These are phyloP conservation scores for Sarcophaga bullata DNA, from an alignment of 1,140 invertebrate species.

Conservation along the genomic window DNA sequence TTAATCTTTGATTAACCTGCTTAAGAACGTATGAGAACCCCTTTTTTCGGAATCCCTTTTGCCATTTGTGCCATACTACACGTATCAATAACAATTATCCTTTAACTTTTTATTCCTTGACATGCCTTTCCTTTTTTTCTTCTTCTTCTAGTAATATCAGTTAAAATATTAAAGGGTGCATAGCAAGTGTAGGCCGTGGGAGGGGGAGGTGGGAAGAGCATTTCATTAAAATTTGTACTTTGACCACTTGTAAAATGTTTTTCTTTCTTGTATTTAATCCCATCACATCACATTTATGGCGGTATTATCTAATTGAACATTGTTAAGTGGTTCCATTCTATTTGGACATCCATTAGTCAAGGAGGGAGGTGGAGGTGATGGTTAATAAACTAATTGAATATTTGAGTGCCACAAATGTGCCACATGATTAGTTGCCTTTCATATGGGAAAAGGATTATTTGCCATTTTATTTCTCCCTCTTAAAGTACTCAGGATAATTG, in stretches of 20 bases:
- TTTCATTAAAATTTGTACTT: constrained; percentile 50
- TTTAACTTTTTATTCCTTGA: neutral
- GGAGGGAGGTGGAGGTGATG: constrained; percentile 9
- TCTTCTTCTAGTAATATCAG: too few relatives aligned
- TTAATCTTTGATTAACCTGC: constrained; percentile 36
- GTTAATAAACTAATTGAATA: constrained; percentile 35
- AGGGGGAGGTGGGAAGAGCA: neutral
- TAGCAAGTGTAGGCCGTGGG: too few relatives aligned
- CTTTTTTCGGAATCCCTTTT: too few relatives aligned
- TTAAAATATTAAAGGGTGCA: too few relatives aligned
- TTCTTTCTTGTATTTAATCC: constrained; percentile 61
- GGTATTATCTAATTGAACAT: constrained; percentile 23
- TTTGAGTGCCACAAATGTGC: constrained; percentile 7
- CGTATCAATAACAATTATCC: constrained; percentile 35
- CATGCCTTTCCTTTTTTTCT: too few relatives aligned
- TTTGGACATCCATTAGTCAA: neutral
- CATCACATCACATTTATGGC: constrained; percentile 34
- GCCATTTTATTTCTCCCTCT: neutral
- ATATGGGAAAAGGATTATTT: neutral
- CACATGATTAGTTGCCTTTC: neutral
- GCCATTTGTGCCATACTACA: neutral
- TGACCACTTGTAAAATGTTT: constrained; percentile 62
- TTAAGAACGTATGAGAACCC: neutral
- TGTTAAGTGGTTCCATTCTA: neutral
- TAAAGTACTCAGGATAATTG: neutral